Conservation (phyloP, 2,113 vertebrate species). For the Calyptommatus sinebrachiatus region DNA sequence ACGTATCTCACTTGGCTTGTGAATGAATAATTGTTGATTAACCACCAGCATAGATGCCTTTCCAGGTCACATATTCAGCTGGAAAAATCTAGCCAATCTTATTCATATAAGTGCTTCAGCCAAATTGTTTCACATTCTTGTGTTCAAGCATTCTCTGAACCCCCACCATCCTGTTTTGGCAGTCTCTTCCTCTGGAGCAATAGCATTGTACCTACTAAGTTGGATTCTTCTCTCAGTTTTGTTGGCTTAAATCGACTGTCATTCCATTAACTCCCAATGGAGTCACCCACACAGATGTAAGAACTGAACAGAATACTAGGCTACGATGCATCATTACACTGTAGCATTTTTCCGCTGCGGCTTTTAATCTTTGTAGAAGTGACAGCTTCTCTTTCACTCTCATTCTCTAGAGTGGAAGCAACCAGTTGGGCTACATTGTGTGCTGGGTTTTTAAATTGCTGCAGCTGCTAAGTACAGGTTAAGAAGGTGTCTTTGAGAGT, state of each 20-base stretch:
- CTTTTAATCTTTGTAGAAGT: slow-evolving; percentile 7
- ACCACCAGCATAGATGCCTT: slow-evolving; percentile 1
- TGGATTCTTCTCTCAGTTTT: slow-evolving; percentile 12
- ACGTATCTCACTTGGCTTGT: background rate
- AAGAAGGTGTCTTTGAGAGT: slow-evolving; percentile 25
- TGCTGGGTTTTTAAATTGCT: slow-evolving; percentile 16
- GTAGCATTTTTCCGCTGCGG: slow-evolving; percentile 19
- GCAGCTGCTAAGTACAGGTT: slow-evolving; percentile 21
- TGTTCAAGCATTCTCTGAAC: slow-evolving; percentile 2
- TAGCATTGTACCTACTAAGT: slow-evolving; percentile 1
- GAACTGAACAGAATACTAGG: slow-evolving; percentile 21
- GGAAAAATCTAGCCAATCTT: background rate
- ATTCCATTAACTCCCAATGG: background rate
- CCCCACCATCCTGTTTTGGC: background rate
- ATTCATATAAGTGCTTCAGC: background rate
- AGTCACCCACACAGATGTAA: slow-evolving; percentile 24
- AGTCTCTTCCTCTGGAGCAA: background rate
- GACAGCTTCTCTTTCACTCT: slow-evolving; percentile 30
- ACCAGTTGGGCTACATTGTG: slow-evolving; percentile 24
- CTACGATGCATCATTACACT: slow-evolving; percentile 15
- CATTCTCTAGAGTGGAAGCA: slow-evolving; percentile 27
- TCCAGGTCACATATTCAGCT: background rate
- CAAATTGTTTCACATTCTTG: slow-evolving; percentile 1
- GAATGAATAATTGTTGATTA: slow-evolving; percentile 8
- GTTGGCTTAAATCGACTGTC: background rate